These are phyloP conservation scores for Pogonognathellus flavescens DNA, from an alignment of 1,140 invertebrate species.

Conservation along the genomic window DNA sequence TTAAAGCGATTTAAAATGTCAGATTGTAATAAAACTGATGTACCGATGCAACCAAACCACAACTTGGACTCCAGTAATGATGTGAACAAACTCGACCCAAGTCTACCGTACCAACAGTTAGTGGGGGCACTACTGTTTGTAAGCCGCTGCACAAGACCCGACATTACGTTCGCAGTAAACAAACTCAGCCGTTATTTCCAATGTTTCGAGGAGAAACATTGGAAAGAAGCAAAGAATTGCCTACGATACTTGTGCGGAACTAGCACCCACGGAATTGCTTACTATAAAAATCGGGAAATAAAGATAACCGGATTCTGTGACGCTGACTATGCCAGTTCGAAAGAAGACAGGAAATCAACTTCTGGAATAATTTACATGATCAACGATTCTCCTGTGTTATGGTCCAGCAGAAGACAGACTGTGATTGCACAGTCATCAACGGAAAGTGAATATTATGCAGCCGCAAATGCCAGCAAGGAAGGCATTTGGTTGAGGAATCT, in stretches of 20 bases:
- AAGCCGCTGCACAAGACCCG: too few relatives aligned
- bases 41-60: too few relatives aligned
- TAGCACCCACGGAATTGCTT: not conserved
- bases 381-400: conserved; percentile 51
- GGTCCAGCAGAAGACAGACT: conserved; percentile 8
- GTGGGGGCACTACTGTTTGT: too few relatives aligned
- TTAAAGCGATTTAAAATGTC: too few relatives aligned
- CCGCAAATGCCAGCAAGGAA: conserved; percentile 69
- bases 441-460: conserved; percentile 69
- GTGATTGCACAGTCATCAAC: conserved; percentile 63
- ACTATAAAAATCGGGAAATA: too few relatives aligned
- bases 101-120: too few relatives aligned
- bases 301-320: too few relatives aligned
- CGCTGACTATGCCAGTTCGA: too few relatives aligned
- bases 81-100: too few relatives aligned
- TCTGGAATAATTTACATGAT: conserved; percentile 67
- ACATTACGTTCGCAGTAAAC: not conserved
- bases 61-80: too few relatives aligned
- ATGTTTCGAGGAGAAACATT: not conserved
- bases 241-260: not conserved
- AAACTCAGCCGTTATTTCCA: not conserved
- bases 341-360: conserved; percentile 57
- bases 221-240: not conserved
- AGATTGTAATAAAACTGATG: too few relatives aligned
- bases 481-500: conserved; percentile 67